phyloP scores from a whole-genome alignment of 92 coral and sea anemone genomes.

The Meandrina meandrites region DNA sequence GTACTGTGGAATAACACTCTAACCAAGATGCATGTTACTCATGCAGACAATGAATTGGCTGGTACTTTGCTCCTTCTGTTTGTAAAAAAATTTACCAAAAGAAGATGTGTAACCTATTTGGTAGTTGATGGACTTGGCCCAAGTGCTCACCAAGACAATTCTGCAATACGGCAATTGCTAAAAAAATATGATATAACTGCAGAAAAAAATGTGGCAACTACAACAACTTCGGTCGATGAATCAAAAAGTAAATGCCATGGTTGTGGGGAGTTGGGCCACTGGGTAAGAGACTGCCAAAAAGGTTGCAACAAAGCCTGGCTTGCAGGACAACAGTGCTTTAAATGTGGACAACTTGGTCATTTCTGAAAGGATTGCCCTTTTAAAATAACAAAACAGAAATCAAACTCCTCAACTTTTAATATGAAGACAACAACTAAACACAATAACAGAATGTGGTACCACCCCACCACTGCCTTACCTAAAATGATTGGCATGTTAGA shows the following conservation, averaged over 20 bases:
- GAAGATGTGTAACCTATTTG: constrained; percentile 50
- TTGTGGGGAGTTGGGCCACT: constrained; percentile 37
- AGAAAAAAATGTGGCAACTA: constrained; percentile 6
- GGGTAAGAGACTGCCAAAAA: constrained; percentile 36
- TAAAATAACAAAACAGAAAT: neutral
- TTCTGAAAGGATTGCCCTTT: constrained; percentile 19
- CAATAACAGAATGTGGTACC: neutral
- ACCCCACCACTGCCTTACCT: neutral
- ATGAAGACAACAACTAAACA: neutral
- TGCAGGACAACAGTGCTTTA: constrained; percentile 34
- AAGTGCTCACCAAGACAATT: constrained; percentile 28
- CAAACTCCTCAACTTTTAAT: no score
- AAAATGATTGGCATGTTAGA: constrained; percentile 13
- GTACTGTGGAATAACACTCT: neutral
- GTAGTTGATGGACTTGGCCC: constrained; percentile 54
- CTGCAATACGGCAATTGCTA: constrained; percentile 40
- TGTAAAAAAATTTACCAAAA: constrained; percentile 47
- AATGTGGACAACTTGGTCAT: constrained; percentile 47
- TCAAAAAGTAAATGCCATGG: constrained; percentile 27
- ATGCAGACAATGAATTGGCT: neutral
- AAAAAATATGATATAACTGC: constrained; percentile 14
- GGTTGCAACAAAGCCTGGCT: constrained; percentile 48
- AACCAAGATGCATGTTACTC: neutral
- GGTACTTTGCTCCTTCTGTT: constrained; percentile 2
- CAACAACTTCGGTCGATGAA: neutral